A percentile compares a stretch with the other conserved stretches of the same genome.
Evolutionary conservation across 2,888 invertebrate genomes (phyloP).

Genomic region (Xiphydria camelus): DNA sequence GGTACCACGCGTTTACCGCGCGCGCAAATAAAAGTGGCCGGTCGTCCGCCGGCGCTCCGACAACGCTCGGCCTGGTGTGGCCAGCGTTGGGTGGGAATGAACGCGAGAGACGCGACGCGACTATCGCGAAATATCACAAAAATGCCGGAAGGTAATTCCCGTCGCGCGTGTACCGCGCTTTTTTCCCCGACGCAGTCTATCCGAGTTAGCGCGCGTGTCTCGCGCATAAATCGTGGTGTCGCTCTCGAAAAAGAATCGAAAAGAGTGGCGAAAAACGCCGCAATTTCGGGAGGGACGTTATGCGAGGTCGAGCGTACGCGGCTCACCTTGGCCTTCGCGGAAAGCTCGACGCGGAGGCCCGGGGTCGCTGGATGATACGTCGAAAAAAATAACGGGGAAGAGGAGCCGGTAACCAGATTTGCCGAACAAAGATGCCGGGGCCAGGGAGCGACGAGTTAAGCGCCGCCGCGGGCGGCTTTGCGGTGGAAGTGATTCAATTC

Average conservation of each 20-base stretch:
- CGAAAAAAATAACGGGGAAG: no score
- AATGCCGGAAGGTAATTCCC: conserved; percentile 23
- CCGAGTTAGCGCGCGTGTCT: conserved; percentile 30
- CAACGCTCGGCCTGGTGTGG: no score
- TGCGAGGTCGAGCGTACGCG: no score
- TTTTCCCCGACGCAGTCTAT: conserved; percentile 34
- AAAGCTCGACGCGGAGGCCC: conserved; percentile 9
- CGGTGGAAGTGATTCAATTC: conserved; percentile 25
- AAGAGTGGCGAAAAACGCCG: no score
- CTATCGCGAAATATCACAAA: conserved; percentile 9
- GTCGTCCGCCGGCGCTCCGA: no score
- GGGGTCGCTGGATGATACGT: conserved; percentile 11
- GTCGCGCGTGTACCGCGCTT: conserved; percentile 2
- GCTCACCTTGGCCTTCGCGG: no score
- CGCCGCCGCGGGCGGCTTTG: conserved; percentile 15
- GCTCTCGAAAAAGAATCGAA: no score
- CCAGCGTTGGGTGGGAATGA: conserved; percentile 3
- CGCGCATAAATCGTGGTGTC: no score
- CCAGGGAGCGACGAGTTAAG: conserved; percentile 20
- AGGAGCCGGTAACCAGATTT: conserved; percentile 6
- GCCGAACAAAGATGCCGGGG: conserved; percentile 16
- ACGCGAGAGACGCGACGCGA: conserved; percentile 4
- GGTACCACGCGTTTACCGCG: no score
- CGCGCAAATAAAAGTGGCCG: no score
- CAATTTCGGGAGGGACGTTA: no score